Percentiles rank a stretch among this genome's conserved stretches.
phyloP scores from a whole-genome alignment of 2,888 invertebrate genomes.

The Caenorhabditis japonica region DNA sequence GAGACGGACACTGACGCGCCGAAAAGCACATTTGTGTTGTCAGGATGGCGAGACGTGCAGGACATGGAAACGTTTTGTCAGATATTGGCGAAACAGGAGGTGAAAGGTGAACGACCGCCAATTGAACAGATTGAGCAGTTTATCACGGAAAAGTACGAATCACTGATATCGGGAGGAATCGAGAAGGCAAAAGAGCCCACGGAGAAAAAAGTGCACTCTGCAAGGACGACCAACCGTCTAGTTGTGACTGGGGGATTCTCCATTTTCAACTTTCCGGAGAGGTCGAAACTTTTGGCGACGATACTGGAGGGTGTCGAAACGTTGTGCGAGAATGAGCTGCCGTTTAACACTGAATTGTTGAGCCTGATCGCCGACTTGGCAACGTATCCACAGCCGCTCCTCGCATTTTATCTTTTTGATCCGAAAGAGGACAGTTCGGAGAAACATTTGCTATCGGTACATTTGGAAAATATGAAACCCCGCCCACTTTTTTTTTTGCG shows the following conservation, averaged over 20 bases:
- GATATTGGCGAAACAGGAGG: constrained; percentile 37
- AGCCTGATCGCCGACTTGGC: constrained; percentile 89
- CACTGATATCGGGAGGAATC: constrained; percentile 21
- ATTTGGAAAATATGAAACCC: too few species aligned
- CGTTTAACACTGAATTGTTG: constrained; percentile 64
- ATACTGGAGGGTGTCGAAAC: constrained; percentile 54
- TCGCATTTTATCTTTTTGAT: constrained; percentile 89
- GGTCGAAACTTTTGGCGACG: constrained; percentile 46
- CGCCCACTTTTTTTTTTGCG: too few species aligned
- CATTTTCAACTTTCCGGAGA: constrained; percentile 46
- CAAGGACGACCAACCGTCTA: constrained; percentile 5
- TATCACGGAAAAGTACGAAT: constrained; percentile 32
- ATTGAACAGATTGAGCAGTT: constrained; percentile 13
- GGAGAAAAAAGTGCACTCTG: constrained; percentile 5
- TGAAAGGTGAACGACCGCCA: constrained; percentile 25
- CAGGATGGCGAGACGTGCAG: constrained; percentile 55
- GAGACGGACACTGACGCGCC: constrained; percentile 58
- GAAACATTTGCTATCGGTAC: constrained; percentile 36
- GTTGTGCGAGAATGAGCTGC: constrained; percentile 52
- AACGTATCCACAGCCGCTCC: constrained; percentile 89
- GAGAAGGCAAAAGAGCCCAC: constrained; percentile 27
- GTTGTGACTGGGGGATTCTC: constrained; percentile 39
- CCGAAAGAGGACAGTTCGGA: constrained; percentile 32
- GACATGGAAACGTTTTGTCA: constrained; percentile 42
- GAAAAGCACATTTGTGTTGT: constrained; percentile 54